Conservation (phyloP, 2,113 vertebrate genomes). For the Camelus bactrianus region DNA sequence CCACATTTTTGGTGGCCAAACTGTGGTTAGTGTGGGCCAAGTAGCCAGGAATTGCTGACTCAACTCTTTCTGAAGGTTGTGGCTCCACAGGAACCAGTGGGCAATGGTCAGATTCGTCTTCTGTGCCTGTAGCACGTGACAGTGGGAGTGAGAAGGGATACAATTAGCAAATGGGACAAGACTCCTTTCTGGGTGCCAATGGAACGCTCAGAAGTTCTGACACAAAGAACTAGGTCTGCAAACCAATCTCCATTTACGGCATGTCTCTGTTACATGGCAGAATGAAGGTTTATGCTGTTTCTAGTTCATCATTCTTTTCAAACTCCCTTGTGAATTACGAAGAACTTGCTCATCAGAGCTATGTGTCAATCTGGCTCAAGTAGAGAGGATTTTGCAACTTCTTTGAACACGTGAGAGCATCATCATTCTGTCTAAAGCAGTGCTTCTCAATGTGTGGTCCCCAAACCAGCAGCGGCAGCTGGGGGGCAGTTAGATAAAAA, state of each 20-base stretch:
- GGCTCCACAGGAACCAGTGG: conserved; percentile 5
- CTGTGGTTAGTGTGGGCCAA: conserved; percentile 51
- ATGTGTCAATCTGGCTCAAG: not conserved
- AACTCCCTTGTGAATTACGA: conserved; percentile 49
- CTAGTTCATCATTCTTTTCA: conserved; percentile 22
- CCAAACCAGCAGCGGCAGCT: not conserved
- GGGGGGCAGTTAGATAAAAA: not conserved
- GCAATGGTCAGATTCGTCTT: not conserved
- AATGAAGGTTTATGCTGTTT: not conserved
- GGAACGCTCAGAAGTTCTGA: conserved; percentile 35
- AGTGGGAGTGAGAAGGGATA: not conserved
- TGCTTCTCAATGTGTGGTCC: not conserved
- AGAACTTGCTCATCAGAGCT: not conserved
- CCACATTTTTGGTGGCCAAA: conserved; percentile 69
- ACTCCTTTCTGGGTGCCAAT: not conserved
- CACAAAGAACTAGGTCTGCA: not conserved
- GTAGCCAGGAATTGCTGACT: conserved; percentile 68
- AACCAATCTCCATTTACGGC: not conserved
- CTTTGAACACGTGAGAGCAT: not conserved
- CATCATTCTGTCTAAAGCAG: not conserved
- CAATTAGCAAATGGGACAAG: not conserved
- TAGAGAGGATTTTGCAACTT: not conserved
- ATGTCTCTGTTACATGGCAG: not conserved
- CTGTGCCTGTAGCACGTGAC: not conserved
- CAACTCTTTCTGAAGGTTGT: conserved; percentile 57